Evolutionary conservation across 1,140 invertebrate species (phyloP).

Genomic region (Drosophila pectinifera): DNA sequence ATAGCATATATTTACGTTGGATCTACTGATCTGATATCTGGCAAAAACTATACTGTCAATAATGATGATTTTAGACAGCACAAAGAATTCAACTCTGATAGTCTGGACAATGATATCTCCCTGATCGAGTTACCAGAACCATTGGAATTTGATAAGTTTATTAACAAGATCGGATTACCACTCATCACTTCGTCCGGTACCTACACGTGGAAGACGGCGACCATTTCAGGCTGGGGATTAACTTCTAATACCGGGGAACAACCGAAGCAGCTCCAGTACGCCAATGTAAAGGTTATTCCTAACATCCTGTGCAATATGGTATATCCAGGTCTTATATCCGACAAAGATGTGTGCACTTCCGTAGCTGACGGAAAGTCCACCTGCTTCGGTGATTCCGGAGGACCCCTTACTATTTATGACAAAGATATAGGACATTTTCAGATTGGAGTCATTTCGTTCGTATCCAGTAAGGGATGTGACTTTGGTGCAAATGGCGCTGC

Average conservation of each 20-base stretch:
- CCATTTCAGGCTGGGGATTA: conserved; percentile 64
- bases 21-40: no score
- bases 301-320: conserved; percentile 17
- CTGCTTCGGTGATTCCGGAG: conserved; percentile 86
- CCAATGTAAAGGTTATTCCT: conserved; percentile 3
- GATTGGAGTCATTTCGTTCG: no score
- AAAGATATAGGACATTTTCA: no score
- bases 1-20: no score
- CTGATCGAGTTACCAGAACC: conserved; percentile 39
- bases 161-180: conserved; percentile 55
- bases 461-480: no score
- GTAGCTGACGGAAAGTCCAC: conserved; percentile 49
- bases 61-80: conserved; percentile 51
- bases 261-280: conserved; percentile 46
- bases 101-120: conserved; percentile 59
- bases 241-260: conserved; percentile 39
- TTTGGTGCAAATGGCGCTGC: no score
- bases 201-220: conserved; percentile 51
- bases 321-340: no score
- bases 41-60: conserved; percentile 15
- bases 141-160: conserved; percentile 1
- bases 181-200: conserved; percentile 32
- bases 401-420: conserved; percentile 84
- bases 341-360: conserved; percentile 40
- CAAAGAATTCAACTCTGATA: conserved; percentile 17